Evolutionary conservation across 2,797 vertebrate species (phyloP).

Genomic region (Pantherophis vulpinus): DNA sequence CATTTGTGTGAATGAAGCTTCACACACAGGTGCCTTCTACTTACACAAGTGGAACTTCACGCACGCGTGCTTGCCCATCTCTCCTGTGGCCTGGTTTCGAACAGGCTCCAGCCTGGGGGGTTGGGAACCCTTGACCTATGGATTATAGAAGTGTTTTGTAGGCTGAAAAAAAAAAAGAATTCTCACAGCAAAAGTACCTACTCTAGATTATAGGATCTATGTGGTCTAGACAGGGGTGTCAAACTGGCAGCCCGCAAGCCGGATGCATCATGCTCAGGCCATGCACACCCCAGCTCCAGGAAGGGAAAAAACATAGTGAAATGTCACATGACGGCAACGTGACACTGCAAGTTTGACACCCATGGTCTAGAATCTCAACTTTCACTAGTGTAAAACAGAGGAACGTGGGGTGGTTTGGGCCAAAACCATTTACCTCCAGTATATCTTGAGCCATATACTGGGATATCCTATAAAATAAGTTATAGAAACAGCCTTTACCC

Average conservation of each 20-base stretch:
- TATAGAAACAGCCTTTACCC: not conserved
- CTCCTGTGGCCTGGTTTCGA: no score
- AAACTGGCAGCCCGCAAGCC: no score
- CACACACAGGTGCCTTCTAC: no score
- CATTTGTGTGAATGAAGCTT: no score
- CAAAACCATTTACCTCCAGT: not conserved
- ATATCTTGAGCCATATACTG: not conserved
- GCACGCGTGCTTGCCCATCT: no score
- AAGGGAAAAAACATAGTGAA: no score
- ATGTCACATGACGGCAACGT: no score
- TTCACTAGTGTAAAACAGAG: not conserved
- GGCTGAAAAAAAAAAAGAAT: not conserved
- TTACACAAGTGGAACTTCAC: no score
- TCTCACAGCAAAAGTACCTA: not conserved
- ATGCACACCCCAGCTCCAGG: no score
- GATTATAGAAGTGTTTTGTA: not conserved
- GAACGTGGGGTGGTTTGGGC: not conserved
- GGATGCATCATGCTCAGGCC: no score
- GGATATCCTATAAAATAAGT: not conserved
- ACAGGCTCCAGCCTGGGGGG: no score
- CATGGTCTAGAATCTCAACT: not conserved
- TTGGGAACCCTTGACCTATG: not conserved
- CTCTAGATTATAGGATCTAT: not conserved
- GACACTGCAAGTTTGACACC: no score
- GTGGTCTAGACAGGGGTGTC: not conserved